Base-by-base conservation (phyloP, 2,113 vertebrate genomes). In the Fulmarus glacialis region DNA sequence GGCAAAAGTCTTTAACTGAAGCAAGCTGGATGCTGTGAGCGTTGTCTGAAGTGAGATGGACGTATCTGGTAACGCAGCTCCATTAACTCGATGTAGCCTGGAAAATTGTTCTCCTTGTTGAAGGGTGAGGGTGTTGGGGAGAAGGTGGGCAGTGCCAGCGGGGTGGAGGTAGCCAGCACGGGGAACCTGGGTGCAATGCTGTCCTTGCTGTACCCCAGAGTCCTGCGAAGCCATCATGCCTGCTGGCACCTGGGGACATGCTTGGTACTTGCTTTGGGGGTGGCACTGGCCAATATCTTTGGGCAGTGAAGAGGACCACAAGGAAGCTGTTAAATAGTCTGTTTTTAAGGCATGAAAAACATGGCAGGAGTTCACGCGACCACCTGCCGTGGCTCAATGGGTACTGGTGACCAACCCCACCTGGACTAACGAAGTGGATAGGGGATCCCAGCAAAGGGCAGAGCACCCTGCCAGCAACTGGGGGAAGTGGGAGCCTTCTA, bases 11-110 rank as follows among this genome's bases (percentile, higher is more conserved):
- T 12, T n/a, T 42, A 48, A 60, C 13, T 24, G 7, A 34, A 52
- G 34, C 10, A 15, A 47, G 14, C 21, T 77, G 63, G 50, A n/a
- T 45, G 64, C 58, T 60, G 34, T 4, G 66, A 60, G 66, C 7
- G 0, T 36, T 42, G 32, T n/a, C 42, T 62, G 74, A 56, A 30
- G 23, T 0, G 2, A 43, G 47, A 5, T 22, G 50, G 43, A 26
- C 0, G 0, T 43, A 3, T 23, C n/a, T 63, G 34, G 32, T 64
- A 40, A 14, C 0, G 2, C 14, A 20, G 12, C 24, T 53, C 52
- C 2, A 0, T 71, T 45, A 26, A 36, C 45, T 27, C 0, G 0
- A 2, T 11, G 43, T 27, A 22, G 17, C 15, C 29, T 78, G 43
- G 52, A 23, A 79, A 73, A 15, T 4, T 38, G 26, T 11, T 36